These are phyloP conservation scores for Tautogolabrus adspersus DNA, from an alignment of 2,113 vertebrate genomes.

Conservation along the genomic window DNA sequence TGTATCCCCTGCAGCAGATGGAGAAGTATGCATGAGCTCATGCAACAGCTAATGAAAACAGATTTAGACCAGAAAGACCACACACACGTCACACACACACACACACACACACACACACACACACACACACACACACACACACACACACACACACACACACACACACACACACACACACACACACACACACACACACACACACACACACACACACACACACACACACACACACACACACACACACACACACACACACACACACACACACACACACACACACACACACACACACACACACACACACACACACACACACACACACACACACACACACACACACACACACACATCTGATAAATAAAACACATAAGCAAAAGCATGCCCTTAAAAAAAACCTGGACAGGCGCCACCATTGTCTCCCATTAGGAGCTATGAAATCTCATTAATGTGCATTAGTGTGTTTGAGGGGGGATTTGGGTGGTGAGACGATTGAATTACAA, in stretches of 20 bases:
- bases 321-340: conserved; percentile 1
- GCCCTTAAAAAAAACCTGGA: conserved; percentile 35
- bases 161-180: conserved; percentile 12
- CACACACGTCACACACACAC: conserved; percentile 1
- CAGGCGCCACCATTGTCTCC: conserved; percentile 65
- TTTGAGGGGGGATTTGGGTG: conserved; percentile 72
- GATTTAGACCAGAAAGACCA: conserved; percentile 57
- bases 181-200: conserved; percentile 18
- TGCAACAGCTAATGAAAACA: conserved; percentile 58
- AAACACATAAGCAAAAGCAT: conserved; percentile 24
- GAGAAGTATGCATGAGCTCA: conserved; percentile 48
- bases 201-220: conserved; percentile 9
- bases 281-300: conserved; percentile 14
- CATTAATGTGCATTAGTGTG: conserved; percentile 78
- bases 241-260: conserved; percentile 7
- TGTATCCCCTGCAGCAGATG: conserved; percentile 55
- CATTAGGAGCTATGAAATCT: conserved; percentile 78
- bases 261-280: conserved; percentile 19
- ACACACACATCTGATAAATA: conserved; percentile 26
- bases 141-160: conserved; percentile 1
- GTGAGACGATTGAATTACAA: conserved; percentile 74
- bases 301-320: neutral
- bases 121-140: neutral
- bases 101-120: conserved; percentile 19
- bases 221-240: neutral